Base-by-base conservation (phyloP, 2,797 vertebrate genomes). In the Nasua narica region DNA sequence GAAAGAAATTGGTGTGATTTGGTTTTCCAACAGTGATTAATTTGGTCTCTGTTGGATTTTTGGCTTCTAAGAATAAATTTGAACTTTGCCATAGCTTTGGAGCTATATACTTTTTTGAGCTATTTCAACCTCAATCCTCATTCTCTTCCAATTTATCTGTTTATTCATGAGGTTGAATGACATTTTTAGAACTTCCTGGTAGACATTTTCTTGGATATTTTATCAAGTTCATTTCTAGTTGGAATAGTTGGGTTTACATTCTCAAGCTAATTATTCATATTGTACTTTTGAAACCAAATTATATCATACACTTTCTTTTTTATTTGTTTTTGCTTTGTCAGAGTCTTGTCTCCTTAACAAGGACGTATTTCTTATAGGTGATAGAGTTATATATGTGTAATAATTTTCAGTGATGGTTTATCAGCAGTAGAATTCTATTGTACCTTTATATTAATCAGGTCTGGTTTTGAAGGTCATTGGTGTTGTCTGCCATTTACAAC, bases 211-310 rank as follows among this genome's bases (percentile, higher is more conserved):
- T 95, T 89, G 83, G 67, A 16, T 94, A 69, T 90, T 78, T 97
- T 90, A 62, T 56, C 25, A 92, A 52, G 15, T 96, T 86, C 79
- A 84, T 72, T 95, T 88, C 35, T 96, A 91, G 46, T 67, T 93
- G 50, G 50, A 90, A 88, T 56, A 79, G 1, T 82, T 95, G 29
- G 13, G 19, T 81, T 93, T 95, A 81, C 1, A 15, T 86, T 76
- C 40, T 91, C 82, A 97, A 85, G n/a, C 93, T 82, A 92, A 87
- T 72, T 87, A 81, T 93, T 96, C 79, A 90, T 9, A 48, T 87
- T 91, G 19, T 90, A 37, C 37, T 82, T 96, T 89, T 40, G 62
- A 43, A 95, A 32, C 19, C 81, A 52, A 94, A 35, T 93, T 78
- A 7, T 78, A 27, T 58, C 37, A 29, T 37, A 25, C 3, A 16